These are phyloP conservation scores for Lycia hirtaria DNA, from an alignment of 2,888 invertebrate genomes.

Conservation along the genomic window DNA sequence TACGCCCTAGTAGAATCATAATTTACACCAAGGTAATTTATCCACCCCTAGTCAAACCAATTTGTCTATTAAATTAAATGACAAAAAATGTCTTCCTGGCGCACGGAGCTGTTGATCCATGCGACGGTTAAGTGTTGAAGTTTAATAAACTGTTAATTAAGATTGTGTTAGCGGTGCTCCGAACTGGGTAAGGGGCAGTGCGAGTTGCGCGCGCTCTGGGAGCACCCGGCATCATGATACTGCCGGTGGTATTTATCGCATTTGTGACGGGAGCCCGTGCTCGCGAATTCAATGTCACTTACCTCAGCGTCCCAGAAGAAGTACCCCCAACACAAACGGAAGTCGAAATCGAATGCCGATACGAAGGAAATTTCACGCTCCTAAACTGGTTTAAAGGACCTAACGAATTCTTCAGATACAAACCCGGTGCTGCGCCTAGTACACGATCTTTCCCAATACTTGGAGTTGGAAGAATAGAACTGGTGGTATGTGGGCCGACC, in stretches of 20 bases:
- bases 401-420: constrained; percentile 76
- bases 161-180: constrained; percentile 63
- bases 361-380: constrained; percentile 77
- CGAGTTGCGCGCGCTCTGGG: constrained; percentile 64
- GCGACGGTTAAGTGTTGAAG: constrained; percentile 79
- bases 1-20: constrained; percentile 28
- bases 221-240: constrained; percentile 66
- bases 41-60: constrained; percentile 68
- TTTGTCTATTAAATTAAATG: constrained; percentile 74
- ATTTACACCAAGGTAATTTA: constrained; percentile 39
- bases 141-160: constrained; percentile 84
- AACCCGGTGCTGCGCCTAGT: constrained; percentile 69
- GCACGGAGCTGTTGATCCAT: constrained; percentile 61
- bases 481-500: constrained; percentile 69
- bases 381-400: constrained; percentile 77
- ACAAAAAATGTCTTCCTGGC: constrained; percentile 56
- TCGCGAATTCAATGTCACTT: constrained; percentile 69
- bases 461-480: constrained; percentile 70
- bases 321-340: constrained; percentile 63
- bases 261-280: constrained; percentile 46
- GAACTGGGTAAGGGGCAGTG: constrained; percentile 65
- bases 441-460: constrained; percentile 68
- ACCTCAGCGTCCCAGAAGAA: constrained; percentile 62
- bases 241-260: constrained; percentile 52
- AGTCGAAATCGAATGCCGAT: constrained; percentile 73